A percentile compares a stretch with the other conserved stretches of the same genome.
These are phyloP conservation scores for Argyresthia goedartella DNA, from an alignment of 2,888 invertebrate species.

Conservation along the genomic window DNA sequence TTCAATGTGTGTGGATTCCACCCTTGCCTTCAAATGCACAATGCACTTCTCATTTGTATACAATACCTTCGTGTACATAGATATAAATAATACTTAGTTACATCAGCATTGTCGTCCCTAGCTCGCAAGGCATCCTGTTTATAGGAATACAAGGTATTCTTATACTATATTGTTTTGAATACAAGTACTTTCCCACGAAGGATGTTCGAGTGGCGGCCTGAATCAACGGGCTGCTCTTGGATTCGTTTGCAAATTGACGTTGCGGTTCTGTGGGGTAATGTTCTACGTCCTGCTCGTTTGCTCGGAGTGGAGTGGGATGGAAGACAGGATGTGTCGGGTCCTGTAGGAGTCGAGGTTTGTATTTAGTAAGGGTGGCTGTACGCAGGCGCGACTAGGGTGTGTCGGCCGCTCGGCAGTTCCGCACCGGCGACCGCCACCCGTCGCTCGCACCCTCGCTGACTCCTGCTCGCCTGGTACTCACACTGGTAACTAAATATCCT, in stretches of 20 bases:
- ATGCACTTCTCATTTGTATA: too few species aligned
- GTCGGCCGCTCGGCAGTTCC: conserved; percentile 54
- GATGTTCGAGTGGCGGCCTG: background rate
- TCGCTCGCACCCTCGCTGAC: conserved; percentile 10
- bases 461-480: background rate
- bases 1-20: too few species aligned
- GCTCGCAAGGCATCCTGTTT: background rate
- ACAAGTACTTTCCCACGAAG: background rate
- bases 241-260: background rate
- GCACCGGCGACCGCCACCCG: conserved; percentile 27
- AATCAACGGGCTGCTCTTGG: background rate
- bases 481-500: conserved; percentile 1
- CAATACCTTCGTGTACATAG: too few species aligned
- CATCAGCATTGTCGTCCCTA: background rate
- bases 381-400: conserved; percentile 65
- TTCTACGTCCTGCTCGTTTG: too few species aligned
- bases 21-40: too few species aligned
- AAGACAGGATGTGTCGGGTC: background rate
- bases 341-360: conserved; percentile 13
- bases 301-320: background rate
- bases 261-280: background rate
- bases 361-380: conserved; percentile 10
- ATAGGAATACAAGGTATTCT: background rate
- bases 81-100: background rate
- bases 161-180: background rate